Evolutionary conservation across 1,140 invertebrate species (phyloP), one percentile per base, ranked within the genome.

Genomic region (Ceratina japonica): DNA sequence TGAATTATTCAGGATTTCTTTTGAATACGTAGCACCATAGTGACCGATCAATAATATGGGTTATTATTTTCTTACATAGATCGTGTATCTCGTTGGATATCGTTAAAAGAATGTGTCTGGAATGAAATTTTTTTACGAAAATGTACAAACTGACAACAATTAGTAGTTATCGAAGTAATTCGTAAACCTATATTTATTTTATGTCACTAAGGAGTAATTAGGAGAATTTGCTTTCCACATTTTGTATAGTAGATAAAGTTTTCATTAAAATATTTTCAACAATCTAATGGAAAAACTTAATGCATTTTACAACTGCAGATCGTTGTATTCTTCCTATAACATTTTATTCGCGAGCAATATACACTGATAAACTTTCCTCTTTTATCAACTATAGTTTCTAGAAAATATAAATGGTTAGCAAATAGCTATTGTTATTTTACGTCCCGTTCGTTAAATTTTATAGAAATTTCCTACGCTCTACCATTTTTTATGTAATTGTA

Each of bases 101-200:
- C 27, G 27, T 56, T 20, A 18, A 51, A 37, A 61, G 49, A 62
- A 87, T 76, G 58, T 75, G 77, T 15, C 62, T 87, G 83, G 85
- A 88, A 87, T 88, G 86, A 77, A 75, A 85, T 37, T 51, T 61
- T 79, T 63, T 58, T 68, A 71, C 12, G 75, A 78, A 74, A 73
- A 59, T 72, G 59, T 75, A 61, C 44, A 70, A 66, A 84, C 27
- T 54, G 59, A 77, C 44, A 56, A 77, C 58, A 27, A 12, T 44
- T 44, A 44, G 37, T 65, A 44, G 58, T 22, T 24, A 73, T 51
- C 71, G 16, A 56, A 75, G 61, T 76, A 22, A 44, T 66, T 20
- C 52, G 18, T 27, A 44, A 78, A 72, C 65, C 73, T 58, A 75
- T 62, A 22, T n/a, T 56, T 73, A 78, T 62, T 65, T 76, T 77